Conservation (phyloP, 2,113 vertebrate genomes). For the Callionymus lyra region DNA sequence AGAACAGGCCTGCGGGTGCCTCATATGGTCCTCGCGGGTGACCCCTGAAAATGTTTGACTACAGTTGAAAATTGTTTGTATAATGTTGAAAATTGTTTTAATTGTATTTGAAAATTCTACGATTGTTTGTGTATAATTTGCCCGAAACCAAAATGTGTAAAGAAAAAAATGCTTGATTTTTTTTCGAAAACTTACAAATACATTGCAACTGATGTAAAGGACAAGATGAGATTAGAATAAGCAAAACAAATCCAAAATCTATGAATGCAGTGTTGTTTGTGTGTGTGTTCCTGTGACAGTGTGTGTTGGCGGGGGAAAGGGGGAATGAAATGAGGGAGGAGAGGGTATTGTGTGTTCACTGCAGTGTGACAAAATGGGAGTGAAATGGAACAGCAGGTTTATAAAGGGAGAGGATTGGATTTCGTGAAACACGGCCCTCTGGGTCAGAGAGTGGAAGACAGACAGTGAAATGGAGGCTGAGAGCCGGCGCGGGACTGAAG, state of each 20-base stretch:
- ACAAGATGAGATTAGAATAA: too few species aligned
- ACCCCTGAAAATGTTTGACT: too few species aligned
- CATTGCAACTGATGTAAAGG: too few species aligned
- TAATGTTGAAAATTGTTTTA: too few species aligned
- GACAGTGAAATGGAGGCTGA: constrained; percentile 12
- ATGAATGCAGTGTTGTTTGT: background rate
- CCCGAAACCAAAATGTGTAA: too few species aligned
- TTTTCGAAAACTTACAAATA: too few species aligned
- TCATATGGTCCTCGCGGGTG: too few species aligned
- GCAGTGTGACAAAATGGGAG: constrained; percentile 59
- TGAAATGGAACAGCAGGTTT: constrained; percentile 61
- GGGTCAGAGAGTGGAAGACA: constrained; percentile 41
- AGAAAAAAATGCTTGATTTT: too few species aligned
- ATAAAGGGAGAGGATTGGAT: constrained; percentile 61
- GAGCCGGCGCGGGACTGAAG: constrained; percentile 13
- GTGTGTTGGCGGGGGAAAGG: constrained; percentile 4
- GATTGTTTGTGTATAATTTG: constrained; percentile 31
- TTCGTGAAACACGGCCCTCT: constrained; percentile 47
- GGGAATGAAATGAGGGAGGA: constrained; percentile 29
- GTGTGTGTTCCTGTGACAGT: background rate
- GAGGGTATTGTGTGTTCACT: constrained; percentile 47
- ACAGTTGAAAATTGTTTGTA: too few species aligned
- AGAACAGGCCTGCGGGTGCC: too few species aligned
- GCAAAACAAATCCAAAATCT: too few species aligned
- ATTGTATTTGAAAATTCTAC: constrained; percentile 9